phyloP scores from a whole-genome alignment of 2,113 vertebrate species.

The Poeciliopsis turrubarensis region DNA sequence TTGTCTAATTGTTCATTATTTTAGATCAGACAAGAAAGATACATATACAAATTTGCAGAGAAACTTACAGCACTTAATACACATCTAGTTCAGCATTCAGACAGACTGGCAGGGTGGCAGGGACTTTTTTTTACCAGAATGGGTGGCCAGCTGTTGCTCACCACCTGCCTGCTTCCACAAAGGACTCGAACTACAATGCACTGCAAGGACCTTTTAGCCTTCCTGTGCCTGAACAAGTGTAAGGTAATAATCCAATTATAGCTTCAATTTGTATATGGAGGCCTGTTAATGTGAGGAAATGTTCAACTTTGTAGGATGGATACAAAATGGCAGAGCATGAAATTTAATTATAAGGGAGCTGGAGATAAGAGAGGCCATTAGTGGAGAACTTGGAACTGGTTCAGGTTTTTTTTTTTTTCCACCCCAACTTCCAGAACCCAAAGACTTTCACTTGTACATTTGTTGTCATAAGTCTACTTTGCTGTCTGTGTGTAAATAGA shows the following conservation, averaged over 20 bases:
- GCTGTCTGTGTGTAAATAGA: not conserved
- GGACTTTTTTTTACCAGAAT: constrained; percentile 27
- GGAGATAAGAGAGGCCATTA: constrained; percentile 4
- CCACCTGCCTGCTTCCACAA: constrained; percentile 64
- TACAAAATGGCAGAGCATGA: constrained; percentile 10
- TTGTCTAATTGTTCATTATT: constrained; percentile 11
- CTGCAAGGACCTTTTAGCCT: constrained; percentile 20
- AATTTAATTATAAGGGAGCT: not conserved
- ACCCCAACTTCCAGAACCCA: not conserved
- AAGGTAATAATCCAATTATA: constrained; percentile 60
- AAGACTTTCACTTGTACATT: not conserved
- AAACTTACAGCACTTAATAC: constrained; percentile 4
- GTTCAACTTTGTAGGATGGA: constrained; percentile 17
- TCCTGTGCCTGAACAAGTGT: constrained; percentile 56
- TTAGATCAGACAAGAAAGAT: constrained; percentile 13
- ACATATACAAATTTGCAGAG: not conserved
- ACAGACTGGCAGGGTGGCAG: constrained; percentile 33
- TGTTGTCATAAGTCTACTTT: not conserved
- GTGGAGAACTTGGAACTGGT: not conserved
- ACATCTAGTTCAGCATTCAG: constrained; percentile 1
- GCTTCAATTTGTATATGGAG: constrained; percentile 13
- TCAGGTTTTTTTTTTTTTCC: not conserved
- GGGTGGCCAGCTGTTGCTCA: constrained; percentile 67
- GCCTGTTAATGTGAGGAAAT: not conserved
- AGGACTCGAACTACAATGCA: constrained; percentile 33